These are phyloP conservation scores for Glaucomys volans DNA, from an alignment of 2,113 vertebrate species.

Conservation along the genomic window DNA sequence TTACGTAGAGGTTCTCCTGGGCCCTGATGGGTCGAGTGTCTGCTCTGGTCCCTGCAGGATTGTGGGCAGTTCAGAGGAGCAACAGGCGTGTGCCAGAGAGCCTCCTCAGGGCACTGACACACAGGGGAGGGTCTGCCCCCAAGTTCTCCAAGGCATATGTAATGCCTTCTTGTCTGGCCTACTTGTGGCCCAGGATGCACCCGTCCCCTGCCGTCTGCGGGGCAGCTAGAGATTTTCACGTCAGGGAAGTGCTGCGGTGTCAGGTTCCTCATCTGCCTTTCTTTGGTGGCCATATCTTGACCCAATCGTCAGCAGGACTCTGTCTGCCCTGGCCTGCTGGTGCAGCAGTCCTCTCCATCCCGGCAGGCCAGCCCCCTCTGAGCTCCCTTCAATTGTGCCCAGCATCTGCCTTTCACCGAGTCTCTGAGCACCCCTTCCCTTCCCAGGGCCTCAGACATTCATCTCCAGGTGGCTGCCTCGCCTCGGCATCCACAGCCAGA, in stretches of 20 bases:
- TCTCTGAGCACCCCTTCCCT: neutral
- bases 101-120: neutral
- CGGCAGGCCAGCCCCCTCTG: rapidly evolving
- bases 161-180: neutral
- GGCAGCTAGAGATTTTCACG: neutral
- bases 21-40: too few relatives aligned
- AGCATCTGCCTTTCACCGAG: rapidly evolving
- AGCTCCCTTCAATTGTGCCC: neutral
- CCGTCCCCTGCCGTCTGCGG: neutral
- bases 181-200: too few relatives aligned
- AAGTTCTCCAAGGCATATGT: neutral
- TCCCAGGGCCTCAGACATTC: neutral
- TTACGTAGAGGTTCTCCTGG: neutral
- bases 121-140: too few relatives aligned
- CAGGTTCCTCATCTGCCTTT: rapidly evolving
- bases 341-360: too few relatives aligned
- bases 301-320: neutral
- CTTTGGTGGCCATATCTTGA: neutral
- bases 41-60: neutral
- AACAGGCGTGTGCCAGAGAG: neutral
- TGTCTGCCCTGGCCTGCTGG: neutral
- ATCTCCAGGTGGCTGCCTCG: neutral
- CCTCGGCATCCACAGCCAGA: neutral
- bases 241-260: rapidly evolving
- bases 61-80: neutral